Evolutionary conservation across 2,888 invertebrate genomes (phyloP), one percentile per base, ranked within the genome.

Genomic region (Scaptomyza reducta): DNA sequence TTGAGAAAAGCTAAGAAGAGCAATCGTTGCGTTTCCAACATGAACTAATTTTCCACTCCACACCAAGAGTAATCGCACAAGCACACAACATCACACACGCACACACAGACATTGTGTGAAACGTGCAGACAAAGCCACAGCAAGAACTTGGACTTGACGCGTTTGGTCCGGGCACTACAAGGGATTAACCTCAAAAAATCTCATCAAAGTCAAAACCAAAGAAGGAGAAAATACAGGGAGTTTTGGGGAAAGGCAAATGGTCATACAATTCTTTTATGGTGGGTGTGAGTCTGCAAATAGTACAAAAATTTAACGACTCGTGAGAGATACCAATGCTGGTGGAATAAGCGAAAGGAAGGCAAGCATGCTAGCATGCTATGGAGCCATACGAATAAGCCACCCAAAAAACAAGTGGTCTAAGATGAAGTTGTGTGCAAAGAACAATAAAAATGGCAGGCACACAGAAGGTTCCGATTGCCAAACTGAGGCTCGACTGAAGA

Each of bases 151-250:
- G 87, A 72, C 88, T 83, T 83, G 88, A 79, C 84, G 87, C 82
- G 58, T 68, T 86, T 79, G 82, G 72, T 80, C 70, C 87, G 77
- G 69, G 82, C 89, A 88, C 89, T 85, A 85, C 85, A 85, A 85
- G 87, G 89, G 86, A 87, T 87, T 87, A 87, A 89, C 86, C 86
- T 89, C 87, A 87, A 86, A 87, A 85, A 86, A 87, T 87, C 86
- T 87, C 86, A 87, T 87, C 89, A 87, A 87, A 87, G 86, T 87
- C 89, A 89, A 86, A 82, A 83, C 68, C 80, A 70, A 86, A 85
- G 70, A 64, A 70, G 67, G 50, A 70, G 60, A 45, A 63, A 41
- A 59, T 18, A 41, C 54, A 22, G 54, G n/a, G 27, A 51, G 44
- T 22, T 22, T 22, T 5, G 11, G 40, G 65, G 31, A 53, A 27